Evolutionary conservation across 2,888 invertebrate genomes (phyloP), one percentile per base, ranked within the genome.

Genomic region (Idaea aversata): DNA sequence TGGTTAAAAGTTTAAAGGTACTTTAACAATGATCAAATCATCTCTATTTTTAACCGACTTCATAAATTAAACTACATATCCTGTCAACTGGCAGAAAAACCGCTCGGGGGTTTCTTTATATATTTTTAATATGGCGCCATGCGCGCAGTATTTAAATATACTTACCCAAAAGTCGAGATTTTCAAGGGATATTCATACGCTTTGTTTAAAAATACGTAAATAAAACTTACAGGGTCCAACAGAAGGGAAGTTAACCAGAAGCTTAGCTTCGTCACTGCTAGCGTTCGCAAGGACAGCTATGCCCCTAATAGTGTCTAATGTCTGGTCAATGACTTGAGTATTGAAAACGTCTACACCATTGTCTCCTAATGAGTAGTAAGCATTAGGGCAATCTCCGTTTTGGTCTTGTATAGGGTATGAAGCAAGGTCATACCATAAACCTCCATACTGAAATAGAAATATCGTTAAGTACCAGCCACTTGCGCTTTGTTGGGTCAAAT

Each of bases 341-440:
- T 90, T 91, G 67, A 76, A 75, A 0, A 91, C 87, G 2, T 72
- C 68, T 0, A 91, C 82, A 35, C 71, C 65, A 5, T 68, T 72
- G 3, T 65, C 63, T n/a, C 79, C 79, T 0, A 80, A 70, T 1
- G 75, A 74, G 71, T 91, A 91, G 0, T 65, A 71, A 1, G 89
- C 90, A 0, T 77, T 85, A 1, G 83, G 80, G 61, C 92, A 91
- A 0, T 86, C 84, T 7, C 90, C 90, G 5, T 70, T 74, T 77
- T 90, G 88, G 84, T 88, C 89, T 0, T 65, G 72, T 25, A 87
- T 81, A 5, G 90, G 88, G 72, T 88, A 91, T 47, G 89, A 86
- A 66, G 87, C 82, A 16, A 90, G 77, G 70, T 88, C 86, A 64
- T 85, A 86, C 92, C 91, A 92, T 3, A 64, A 66, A 5, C 84